Conservation (phyloP, 2,888 invertebrate genomes). For the Scaptodrosophila latifasciaeformis region DNA sequence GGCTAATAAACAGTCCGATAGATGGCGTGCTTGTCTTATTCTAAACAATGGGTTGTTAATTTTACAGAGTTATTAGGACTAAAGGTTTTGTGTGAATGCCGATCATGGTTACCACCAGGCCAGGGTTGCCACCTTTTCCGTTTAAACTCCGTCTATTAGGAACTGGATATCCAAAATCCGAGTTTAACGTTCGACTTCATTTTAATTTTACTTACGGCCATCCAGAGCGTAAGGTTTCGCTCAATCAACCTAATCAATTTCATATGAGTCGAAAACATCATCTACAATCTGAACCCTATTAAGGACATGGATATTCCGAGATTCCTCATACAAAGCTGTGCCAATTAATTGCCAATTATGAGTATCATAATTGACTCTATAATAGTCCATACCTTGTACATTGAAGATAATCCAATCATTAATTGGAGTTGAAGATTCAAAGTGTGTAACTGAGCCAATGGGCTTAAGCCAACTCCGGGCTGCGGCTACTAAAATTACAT, state of each 20-base stretch:
- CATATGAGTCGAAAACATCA: conserved; percentile 17
- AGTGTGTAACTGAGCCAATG: fast-evolving
- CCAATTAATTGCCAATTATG: conserved; percentile 16
- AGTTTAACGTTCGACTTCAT: no score
- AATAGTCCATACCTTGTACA: conserved; percentile 18
- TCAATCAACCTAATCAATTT: conserved; percentile 1
- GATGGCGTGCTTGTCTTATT: no score
- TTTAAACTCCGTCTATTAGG: no score
- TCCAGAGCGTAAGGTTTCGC: conserved; percentile 10
- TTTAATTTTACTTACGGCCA: conserved; percentile 26
- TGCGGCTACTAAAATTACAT: not conserved
- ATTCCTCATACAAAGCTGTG: not conserved
- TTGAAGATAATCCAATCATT: conserved; percentile 25
- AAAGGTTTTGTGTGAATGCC: no score
- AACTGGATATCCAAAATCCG: no score
- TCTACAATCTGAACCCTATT: conserved; percentile 27
- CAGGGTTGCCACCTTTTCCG: no score
- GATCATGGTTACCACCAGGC: no score
- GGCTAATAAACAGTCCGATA: no score
- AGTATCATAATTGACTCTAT: conserved; percentile 26
- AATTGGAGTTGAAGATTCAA: not conserved
- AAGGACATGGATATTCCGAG: conserved; percentile 18
- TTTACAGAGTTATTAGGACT: no score
- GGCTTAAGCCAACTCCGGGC: conserved; percentile 16
- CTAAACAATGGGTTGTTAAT: no score